Conservation (phyloP, 2,113 vertebrate genomes). For the Gopherus evgoodei region DNA sequence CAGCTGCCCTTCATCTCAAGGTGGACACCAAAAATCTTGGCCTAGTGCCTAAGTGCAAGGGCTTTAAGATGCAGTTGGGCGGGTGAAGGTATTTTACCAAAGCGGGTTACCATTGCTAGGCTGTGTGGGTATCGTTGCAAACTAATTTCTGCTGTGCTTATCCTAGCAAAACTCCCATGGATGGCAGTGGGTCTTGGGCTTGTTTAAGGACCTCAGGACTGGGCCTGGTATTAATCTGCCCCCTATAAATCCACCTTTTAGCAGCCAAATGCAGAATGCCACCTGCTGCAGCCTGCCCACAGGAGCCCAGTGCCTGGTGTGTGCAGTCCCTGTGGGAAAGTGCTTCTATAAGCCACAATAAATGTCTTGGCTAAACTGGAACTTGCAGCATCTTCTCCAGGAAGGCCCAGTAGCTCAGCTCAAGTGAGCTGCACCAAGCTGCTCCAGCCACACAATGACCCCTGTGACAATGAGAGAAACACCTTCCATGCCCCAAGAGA, state of each 20-base stretch:
- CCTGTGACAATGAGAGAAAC: not conserved
- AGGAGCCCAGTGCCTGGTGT: not conserved
- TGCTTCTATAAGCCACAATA: not conserved
- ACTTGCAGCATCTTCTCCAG: not conserved
- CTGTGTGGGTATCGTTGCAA: not conserved
- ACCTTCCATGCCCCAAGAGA: not conserved
- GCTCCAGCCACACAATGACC: not conserved
- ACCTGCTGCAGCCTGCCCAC: not conserved
- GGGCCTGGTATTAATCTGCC: not conserved
- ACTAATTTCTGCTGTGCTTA: not conserved
- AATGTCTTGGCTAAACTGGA: not conserved
- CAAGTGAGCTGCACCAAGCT: fast-evolving
- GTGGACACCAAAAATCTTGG: not conserved
- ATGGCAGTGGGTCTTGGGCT: not conserved
- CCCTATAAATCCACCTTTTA: too few relatives aligned
- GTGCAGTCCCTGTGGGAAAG: not conserved
- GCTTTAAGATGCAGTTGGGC: not conserved
- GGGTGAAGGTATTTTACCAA: not conserved
- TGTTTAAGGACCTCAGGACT: not conserved
- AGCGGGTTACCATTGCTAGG: not conserved
- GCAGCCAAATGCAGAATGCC: not conserved
- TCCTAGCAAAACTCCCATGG: not conserved
- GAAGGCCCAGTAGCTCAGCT: fast-evolving
- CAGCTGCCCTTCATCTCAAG: not conserved
- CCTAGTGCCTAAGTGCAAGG: not conserved